Base-by-base conservation (phyloP, 2,797 vertebrate species). In the Antrozous pallidus region DNA sequence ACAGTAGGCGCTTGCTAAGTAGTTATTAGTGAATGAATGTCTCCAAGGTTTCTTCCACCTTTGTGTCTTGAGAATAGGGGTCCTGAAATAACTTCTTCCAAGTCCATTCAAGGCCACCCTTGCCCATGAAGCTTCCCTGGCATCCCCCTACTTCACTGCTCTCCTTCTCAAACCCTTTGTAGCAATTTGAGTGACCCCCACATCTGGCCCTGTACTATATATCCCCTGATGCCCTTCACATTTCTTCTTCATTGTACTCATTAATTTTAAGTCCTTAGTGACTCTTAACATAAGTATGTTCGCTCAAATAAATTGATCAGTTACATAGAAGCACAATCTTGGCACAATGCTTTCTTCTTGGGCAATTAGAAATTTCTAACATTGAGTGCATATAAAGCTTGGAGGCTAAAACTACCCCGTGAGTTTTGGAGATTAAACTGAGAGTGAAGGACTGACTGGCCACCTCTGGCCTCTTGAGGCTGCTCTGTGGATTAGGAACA, bases 391-490 rank as follows among this genome's bases (percentile, higher is more conserved):
- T 51, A 28, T 8, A 3, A 31, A 49, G 47, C 36, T 11, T 24
- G 71, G 24, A 78, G 82, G 28, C 49, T 90, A 40, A 47, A 22
- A 58, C 28, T 10, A 36, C 49, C 22, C 6, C 6, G 33, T 1
- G 1, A 73, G 20, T 38, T 56, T 67, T 85, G 54, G n/a, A 56
- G 67, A 61, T 40, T n/a, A 47, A 79, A 73, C 22, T 13, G 17
- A 14, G 28, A 77, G 8, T 61, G 54, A 74, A 83, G 71, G 5
- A 31, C 36, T 47, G 38, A 40, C 16, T 38, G 42, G 69, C n/a
- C 36, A 11, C 26, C 0, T 3, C 38, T 28, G 22, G 45, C 40
- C 26, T n/a, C 4, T 3, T 3, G 2, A 2, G 20, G 45, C 45
- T 1, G 2, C 20, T 28, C 28, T 56, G 33, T 1, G 2, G 54